phyloP scores from a whole-genome alignment of 2,888 invertebrate species.

The Ellobium chinense region DNA sequence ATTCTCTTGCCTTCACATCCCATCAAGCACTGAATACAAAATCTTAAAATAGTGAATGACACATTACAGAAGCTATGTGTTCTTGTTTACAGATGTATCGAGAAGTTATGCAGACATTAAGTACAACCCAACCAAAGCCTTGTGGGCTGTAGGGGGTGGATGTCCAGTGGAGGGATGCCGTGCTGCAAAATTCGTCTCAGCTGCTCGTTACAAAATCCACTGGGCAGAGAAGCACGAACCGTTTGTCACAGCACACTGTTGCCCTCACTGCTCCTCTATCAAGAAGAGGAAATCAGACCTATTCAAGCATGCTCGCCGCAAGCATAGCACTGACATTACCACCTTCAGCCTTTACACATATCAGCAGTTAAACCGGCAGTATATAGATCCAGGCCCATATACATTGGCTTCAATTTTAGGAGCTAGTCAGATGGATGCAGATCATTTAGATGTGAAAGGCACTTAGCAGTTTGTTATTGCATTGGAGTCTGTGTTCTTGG shows the following conservation, averaged over 20 bases:
- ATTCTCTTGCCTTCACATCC: no score
- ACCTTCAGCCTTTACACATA: no score
- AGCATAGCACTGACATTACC: not conserved
- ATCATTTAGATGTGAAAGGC: no score
- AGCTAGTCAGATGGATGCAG: not conserved
- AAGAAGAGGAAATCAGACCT: conserved; percentile 1
- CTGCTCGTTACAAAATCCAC: not conserved
- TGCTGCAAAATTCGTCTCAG: not conserved
- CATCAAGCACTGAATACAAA: no score
- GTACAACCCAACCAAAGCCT: not conserved
- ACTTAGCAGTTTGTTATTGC: no score
- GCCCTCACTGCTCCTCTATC: not conserved
- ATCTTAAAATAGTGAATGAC: no score
- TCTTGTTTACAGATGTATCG: not conserved
- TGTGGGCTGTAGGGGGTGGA: not conserved
- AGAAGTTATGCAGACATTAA: not conserved
- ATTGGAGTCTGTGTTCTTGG: no score
- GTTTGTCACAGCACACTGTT: not conserved
- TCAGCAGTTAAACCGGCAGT: not conserved
- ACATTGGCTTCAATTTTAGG: not conserved
- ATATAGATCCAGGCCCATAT: not conserved
- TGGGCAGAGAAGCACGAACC: conserved; percentile 16
- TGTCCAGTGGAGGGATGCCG: conserved; percentile 3
- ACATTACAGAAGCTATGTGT: no score
- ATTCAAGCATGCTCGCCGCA: not conserved